Conservation (phyloP, 2,888 invertebrate genomes). For the Fabriciana adippe region DNA sequence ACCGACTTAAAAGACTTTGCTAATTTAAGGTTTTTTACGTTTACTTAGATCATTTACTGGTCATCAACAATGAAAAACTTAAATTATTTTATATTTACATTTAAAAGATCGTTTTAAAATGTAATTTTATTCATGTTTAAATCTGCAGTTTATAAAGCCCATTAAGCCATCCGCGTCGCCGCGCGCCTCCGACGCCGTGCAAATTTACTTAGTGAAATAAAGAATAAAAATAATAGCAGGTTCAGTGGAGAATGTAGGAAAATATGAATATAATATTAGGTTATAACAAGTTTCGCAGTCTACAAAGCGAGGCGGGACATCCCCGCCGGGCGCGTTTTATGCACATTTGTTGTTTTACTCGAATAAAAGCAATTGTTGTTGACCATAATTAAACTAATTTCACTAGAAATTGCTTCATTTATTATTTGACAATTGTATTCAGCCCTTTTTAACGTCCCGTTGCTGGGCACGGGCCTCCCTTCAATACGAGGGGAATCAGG, state of each 20-base stretch:
- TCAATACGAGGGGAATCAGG: no score
- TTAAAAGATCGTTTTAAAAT: no score
- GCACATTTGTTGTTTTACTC: background rate
- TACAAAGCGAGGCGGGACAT: background rate
- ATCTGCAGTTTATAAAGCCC: background rate
- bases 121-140: background rate
- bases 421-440: no score
- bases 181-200: background rate
- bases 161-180: background rate
- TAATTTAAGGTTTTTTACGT: no score
- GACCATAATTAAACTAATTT: background rate
- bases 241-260: background rate
- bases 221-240: background rate
- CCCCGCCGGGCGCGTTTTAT: background rate
- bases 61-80: no score
- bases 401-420: background rate
- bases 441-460: no score
- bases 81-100: no score
- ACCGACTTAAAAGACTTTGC: no score
- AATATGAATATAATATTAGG: background rate
- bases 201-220: conserved; percentile 1
- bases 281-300: background rate
- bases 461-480: no score
- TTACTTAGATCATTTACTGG: no score
- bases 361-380: background rate